Evolutionary conservation across 2,113 vertebrate species (phyloP), one percentile per base, ranked within the genome.

Genomic region (Hepsetus odoe): DNA sequence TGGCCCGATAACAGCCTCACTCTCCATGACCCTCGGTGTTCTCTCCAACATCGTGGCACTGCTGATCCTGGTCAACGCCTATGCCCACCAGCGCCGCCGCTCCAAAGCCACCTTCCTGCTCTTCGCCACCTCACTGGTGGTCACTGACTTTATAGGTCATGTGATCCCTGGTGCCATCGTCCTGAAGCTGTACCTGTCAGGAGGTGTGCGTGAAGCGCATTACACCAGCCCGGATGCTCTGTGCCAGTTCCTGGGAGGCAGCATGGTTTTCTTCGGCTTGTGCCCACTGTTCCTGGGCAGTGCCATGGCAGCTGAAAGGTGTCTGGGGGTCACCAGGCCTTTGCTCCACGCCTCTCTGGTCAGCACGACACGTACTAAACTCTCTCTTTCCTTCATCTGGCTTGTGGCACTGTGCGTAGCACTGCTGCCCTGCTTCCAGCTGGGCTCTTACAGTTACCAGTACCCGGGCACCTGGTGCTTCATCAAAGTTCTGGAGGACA

Each of bases 181-280:
- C 33, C 88, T 96, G 68, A 82, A 89, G 46, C 92, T 96, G 22
- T 95, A 96, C 72, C 79, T 93, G 18, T 84, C 74, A 0, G 89
- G 86, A 77, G 86, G 83, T 3, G 83, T 74, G 6, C 73, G 58
- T 0, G 66, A 83, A 0, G 72, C 83, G 40, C 85, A 88, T 33
- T 83, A 87, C 11, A 71, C 83, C 55, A 83, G 89, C 0, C 73
- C 91, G 0, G 92, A 94, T 3, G 83, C 86, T 2, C 85, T 94
- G 80, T 97, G 96, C 84, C 91, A 94, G 85, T 94, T 96, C 79
- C 88, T 97, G 55, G 96, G 96, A 0, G 94, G 93, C 53, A 93
- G 94, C 84, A 95, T 97, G 96, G 95, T 97, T 14, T 97, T 97
- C 78, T 97, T 97, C 0, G 96, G 96, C 53, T 90, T 97, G 46